Evolutionary conservation across 1,140 invertebrate genomes (phyloP).

Genomic region (Hyposmocoma kahamanoa): DNA sequence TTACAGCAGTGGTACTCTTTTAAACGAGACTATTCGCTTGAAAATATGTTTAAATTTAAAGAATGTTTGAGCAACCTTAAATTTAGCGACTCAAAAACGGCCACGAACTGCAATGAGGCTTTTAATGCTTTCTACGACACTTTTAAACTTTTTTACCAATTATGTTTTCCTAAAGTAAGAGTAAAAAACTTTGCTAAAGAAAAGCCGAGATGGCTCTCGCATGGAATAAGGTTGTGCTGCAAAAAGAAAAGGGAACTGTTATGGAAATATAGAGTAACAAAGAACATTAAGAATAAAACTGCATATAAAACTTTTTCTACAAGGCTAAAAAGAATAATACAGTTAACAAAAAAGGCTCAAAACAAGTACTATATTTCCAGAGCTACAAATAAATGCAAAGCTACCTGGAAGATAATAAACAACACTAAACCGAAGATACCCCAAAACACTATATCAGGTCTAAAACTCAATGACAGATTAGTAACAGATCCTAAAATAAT

Average conservation of each 20-base stretch:
- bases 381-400: not conserved
- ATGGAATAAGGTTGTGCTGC: not conserved
- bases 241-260: not conserved
- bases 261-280: not conserved
- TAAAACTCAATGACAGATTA: not conserved
- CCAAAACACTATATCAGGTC: not conserved
- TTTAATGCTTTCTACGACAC: not conserved
- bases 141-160: not conserved
- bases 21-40: not conserved
- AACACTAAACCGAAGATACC: not conserved
- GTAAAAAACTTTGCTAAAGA: not conserved
- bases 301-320: not conserved
- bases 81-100: not conserved
- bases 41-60: not conserved
- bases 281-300: not conserved
- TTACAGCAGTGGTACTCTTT: not conserved
- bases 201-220: not conserved
- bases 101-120: not conserved
- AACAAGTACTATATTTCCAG: not conserved
- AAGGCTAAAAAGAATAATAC: not conserved
- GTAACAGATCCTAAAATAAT: not conserved
- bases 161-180: not conserved
- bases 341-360: not conserved
- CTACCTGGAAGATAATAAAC: not conserved
- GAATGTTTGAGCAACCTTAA: not conserved